phyloP scores from a whole-genome alignment of 2,888 invertebrate genomes.

The Globia sparganii region DNA sequence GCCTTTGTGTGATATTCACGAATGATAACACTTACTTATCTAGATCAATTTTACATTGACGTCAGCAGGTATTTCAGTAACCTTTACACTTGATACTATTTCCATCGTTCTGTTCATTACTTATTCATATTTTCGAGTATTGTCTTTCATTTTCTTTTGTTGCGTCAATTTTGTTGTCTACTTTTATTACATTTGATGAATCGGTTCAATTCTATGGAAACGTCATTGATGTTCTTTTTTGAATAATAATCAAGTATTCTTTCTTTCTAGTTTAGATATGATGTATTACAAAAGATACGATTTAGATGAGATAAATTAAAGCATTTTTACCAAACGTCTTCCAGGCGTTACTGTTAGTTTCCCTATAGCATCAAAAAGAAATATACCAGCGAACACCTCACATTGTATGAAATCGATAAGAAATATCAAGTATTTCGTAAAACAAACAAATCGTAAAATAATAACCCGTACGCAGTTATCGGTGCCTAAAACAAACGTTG shows the following conservation, averaged over 20 bases:
- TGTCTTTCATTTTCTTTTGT: slow-evolving; percentile 59
- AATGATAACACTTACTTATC: slow-evolving; percentile 42
- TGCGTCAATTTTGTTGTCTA: slow-evolving; percentile 42
- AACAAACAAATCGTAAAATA: slow-evolving; percentile 65
- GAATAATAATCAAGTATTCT: slow-evolving; percentile 18
- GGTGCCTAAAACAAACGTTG: slow-evolving; percentile 72
- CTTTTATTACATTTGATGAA: slow-evolving; percentile 39
- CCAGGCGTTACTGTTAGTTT: slow-evolving; percentile 40
- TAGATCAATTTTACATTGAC: slow-evolving; percentile 47
- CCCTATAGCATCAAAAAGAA: slow-evolving; percentile 36
- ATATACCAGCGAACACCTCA: slow-evolving; percentile 37
- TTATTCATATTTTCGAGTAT: slow-evolving; percentile 57
- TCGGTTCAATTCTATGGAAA: slow-evolving; percentile 33
- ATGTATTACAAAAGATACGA: neutral
- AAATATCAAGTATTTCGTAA: slow-evolving; percentile 55
- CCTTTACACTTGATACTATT: slow-evolving; percentile 42
- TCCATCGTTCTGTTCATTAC: slow-evolving; percentile 45
- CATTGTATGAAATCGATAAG: slow-evolving; percentile 60
- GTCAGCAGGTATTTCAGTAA: slow-evolving; percentile 48
- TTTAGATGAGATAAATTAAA: neutral
- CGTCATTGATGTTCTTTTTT: slow-evolving; percentile 16
- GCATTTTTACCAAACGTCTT: neutral
- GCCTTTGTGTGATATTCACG: slow-evolving; percentile 36
- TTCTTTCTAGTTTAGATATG: slow-evolving; percentile 14
- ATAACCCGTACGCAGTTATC: slow-evolving; percentile 68